Base-by-base conservation (phyloP, 2,113 vertebrate species). In the Amblyopsis rosae region DNA sequence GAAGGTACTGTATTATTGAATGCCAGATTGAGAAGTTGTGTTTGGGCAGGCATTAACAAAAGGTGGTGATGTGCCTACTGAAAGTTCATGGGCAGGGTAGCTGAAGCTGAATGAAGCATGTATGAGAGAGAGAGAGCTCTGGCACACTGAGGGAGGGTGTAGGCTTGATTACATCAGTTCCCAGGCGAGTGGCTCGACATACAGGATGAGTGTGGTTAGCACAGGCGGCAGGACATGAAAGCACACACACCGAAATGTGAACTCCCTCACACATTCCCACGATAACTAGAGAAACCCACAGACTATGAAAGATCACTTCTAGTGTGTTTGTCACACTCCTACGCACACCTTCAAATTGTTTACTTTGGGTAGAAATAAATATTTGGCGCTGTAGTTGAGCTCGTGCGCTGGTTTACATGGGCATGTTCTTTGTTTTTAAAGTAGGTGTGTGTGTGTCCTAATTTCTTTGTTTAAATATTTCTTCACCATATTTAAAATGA, bases 181-280 rank as follows among this genome's bases (percentile, higher is more conserved):
- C 83, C 91, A 92, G 84, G 80, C 90, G 88, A 84, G 92, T 90
- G 91, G 92, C 87, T 91, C 68, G 59, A 79, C 68, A 60, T 66
- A 91, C 89, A 93, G 89, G 91, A 92, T 87, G 87, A 84, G 35
- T 82, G 91, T 84, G 91, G 92, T 91, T 88, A 82, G 46, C 84
- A 60, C 26, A 61, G 64, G 9, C 9, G 49, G 67, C 65, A 73
- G 62, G 70, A 83, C 83, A 72, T 26, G 68, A 74, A 54, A 47
- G 26, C 69, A 69, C 51, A 63, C 62, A 69, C 70, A 67, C 53
- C 70, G 62, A 76, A 61, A 74, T 55, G 51, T 75, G 68, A 73
- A 79, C 73, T 79, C 73, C 50, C 58, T 81, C 53, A 32, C 76
- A 81, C 61, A 75, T 73, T 76, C 66, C 70, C 69, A 77, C 70